Conservation (phyloP, 2,888 invertebrate species). For the Nesidiocoris tenuis region DNA sequence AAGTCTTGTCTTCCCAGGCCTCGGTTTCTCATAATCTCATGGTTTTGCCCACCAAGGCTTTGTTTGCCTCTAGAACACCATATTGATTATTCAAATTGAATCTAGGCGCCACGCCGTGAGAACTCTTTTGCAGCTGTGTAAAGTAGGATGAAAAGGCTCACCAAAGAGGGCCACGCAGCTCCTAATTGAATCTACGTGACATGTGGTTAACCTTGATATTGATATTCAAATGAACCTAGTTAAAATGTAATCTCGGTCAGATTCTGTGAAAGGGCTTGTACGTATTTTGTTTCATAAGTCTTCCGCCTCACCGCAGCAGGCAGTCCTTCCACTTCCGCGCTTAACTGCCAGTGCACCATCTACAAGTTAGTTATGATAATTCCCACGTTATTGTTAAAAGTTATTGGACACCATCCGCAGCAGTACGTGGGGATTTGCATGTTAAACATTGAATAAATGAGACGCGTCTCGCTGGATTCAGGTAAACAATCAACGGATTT, state of each 20-base stretch:
- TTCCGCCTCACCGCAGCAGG: not conserved
- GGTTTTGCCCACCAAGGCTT: too few species aligned
- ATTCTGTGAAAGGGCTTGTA: constrained; percentile 4
- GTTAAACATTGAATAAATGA: not conserved
- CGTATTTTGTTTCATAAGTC: constrained; percentile 26
- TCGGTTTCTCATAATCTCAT: too few species aligned
- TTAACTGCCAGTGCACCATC: not conserved
- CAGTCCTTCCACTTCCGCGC: not conserved
- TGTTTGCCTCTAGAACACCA: too few species aligned
- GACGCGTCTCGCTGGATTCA: not conserved
- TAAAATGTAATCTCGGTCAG: constrained; percentile 20
- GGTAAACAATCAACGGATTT: not conserved
- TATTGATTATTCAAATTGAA: constrained; percentile 21
- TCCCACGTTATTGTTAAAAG: constrained; percentile 5
- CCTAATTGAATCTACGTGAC: constrained; percentile 26
- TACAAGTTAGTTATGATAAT: constrained; percentile 6
- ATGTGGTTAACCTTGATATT: constrained; percentile 30
- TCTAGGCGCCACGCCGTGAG: not conserved
- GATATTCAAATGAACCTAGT: constrained; percentile 29
- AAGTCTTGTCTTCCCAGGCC: too few species aligned
- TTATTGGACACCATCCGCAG: not conserved
- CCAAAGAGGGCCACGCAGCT: not conserved
- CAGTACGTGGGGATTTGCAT: not conserved
- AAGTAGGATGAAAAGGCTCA: not conserved
- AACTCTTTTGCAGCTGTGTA: not conserved